Conservation (phyloP, 2,113 vertebrate genomes). For the Syrrhaptes paradoxus region DNA sequence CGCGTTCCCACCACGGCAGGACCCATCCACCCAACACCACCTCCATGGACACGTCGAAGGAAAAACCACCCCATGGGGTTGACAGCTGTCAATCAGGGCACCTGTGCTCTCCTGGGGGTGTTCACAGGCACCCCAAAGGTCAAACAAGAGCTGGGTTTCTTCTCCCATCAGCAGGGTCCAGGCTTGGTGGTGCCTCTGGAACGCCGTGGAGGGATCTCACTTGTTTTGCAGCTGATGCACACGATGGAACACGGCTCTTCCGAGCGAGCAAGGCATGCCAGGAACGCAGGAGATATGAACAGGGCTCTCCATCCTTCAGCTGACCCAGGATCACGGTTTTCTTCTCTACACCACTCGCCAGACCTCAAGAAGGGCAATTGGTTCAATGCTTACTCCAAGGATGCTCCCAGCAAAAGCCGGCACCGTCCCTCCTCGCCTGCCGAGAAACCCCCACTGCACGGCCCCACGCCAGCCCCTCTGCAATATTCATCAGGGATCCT, state of each 20-base stretch:
- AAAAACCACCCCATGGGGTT: rapidly evolving
- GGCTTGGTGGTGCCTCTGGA: not conserved
- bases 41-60: not conserved
- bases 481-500: not conserved
- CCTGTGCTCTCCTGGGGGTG: not conserved
- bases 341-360: rapidly evolving
- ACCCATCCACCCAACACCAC: not conserved
- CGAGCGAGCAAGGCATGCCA: not conserved
- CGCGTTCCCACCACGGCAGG: rapidly evolving
- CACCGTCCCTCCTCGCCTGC: not conserved
- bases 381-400: rapidly evolving
- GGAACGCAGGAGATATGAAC: rapidly evolving
- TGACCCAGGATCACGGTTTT: rapidly evolving
- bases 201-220: rapidly evolving
- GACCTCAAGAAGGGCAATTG: not conserved
- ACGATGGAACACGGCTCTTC: not conserved
- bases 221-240: not conserved
- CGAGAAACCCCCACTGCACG: not conserved
- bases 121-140: not conserved
- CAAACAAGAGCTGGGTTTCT: not conserved
- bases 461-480: not conserved
- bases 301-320: not conserved
- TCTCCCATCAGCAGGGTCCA: not conserved
- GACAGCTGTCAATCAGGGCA: not conserved
- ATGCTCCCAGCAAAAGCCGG: not conserved